A percentile compares a stretch with the other conserved stretches of the same genome.
phyloP scores from a whole-genome alignment of 23 tunicate species.

The Phallusia fumigata region DNA sequence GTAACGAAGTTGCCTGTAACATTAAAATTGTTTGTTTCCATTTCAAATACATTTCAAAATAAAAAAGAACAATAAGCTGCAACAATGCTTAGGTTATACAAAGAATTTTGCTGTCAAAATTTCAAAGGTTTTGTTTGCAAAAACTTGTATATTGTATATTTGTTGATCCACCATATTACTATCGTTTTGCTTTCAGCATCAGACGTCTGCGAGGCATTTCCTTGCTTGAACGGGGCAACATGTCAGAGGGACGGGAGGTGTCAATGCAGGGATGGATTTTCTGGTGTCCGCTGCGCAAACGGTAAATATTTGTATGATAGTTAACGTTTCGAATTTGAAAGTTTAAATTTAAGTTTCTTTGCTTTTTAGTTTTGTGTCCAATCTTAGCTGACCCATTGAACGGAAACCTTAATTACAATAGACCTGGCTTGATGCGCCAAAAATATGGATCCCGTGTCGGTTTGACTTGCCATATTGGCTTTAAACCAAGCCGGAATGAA shows the following conservation, averaged over 20 bases:
- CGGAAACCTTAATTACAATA: neutral
- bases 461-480: neutral
- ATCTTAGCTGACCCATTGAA: neutral
- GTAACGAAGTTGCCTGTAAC: too few species aligned
- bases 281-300: neutral
- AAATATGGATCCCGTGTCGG: neutral
- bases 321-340: too few species aligned
- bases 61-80: too few species aligned
- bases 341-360: too few species aligned
- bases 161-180: too few species aligned
- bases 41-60: too few species aligned
- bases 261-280: neutral
- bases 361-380: neutral
- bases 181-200: neutral
- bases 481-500: neutral
- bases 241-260: neutral
- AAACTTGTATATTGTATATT: too few species aligned
- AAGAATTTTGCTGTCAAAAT: too few species aligned
- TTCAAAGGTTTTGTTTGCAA: too few species aligned
- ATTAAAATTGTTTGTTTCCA: too few species aligned
- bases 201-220: neutral
- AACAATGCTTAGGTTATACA: too few species aligned
- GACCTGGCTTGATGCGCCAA: neutral
- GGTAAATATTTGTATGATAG: neutral
- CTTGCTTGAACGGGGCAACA: neutral